A percentile compares a stretch with the other conserved stretches of the same genome.
Evolutionary conservation across 2,888 invertebrate species (phyloP).

Genomic region (Sinelater perroti): DNA sequence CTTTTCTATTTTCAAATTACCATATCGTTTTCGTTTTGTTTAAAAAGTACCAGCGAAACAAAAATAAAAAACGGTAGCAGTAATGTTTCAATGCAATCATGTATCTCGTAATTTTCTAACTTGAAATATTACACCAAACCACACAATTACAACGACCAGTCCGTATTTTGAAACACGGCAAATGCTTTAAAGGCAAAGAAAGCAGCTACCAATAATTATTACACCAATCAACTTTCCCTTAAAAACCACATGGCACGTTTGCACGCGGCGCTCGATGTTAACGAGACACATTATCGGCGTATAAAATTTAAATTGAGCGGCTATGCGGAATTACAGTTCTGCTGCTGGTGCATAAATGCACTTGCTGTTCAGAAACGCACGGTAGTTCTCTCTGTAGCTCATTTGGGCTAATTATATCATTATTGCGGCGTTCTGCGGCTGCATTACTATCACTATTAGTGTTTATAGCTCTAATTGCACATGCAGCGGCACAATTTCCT

Average conservation of each 20-base stretch:
- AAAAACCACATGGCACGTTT: background rate
- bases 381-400: constrained; percentile 8
- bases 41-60: no score
- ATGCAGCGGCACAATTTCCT: constrained; percentile 6
- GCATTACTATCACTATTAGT: constrained; percentile 19
- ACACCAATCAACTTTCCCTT: background rate
- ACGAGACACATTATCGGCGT: background rate
- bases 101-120: no score
- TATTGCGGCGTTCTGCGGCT: constrained; percentile 13
- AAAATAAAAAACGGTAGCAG: no score
- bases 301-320: constrained; percentile 16
- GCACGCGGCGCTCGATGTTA: background rate
- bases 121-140: no score
- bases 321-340: constrained; percentile 11
- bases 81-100: no score
- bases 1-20: no score
- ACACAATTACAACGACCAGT: no score
- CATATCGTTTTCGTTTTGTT: no score
- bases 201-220: no score
- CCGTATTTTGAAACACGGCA: no score
- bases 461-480: constrained; percentile 18
- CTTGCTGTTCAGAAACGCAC: constrained; percentile 7
- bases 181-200: no score
- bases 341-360: constrained; percentile 10
- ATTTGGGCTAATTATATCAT: constrained; percentile 18